Evolutionary conservation across 2,113 vertebrate genomes (phyloP), one percentile per base, ranked within the genome.

Genomic region (Serinus canaria): DNA sequence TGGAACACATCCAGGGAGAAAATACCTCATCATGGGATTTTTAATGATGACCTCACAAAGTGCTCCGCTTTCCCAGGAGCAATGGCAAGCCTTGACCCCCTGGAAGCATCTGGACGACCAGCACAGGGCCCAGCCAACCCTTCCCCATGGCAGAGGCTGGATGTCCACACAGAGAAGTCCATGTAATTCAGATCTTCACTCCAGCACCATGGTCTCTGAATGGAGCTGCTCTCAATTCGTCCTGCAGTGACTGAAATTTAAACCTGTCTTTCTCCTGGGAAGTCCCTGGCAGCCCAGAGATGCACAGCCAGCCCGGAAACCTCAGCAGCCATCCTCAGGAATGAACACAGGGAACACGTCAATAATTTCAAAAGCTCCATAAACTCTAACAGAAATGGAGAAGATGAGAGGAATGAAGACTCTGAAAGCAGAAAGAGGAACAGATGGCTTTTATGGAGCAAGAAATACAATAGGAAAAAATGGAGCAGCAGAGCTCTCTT

Each of bases 391-490:
- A 83, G 84, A 82, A 87, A 91, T 15, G 83, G 68, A 76, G 69
- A 55, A 60, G 83, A 86, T 81, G 68, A 93, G 84, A 87, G 76
- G 52, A 89, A 53, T 8, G 35, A 83, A 80, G 62, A 20, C 64
- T 83, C 86, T 70, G 53, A 74, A 77, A 23, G 44, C 49, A 88
- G 90, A 50, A 56, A 89, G 66, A 70, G 7, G 84, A 69, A 75
- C 90, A 92, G 94, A 92, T 84, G 85, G 95, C 92, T 94, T 90
- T 95, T 89, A 85, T 37, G 66, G 84, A 93, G 84, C 90, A 90
- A 75, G 74, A 95, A 95, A 91, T 82, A 89, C 74, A 94, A 94
- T 84, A 18, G 59, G 23, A 73, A 69, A 72, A 56, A 75, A 37
- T 21, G 21, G n/a, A 68, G 66, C 53, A 62, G 72, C 70, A 60